Percentiles rank a stretch among this genome's conserved stretches.
phyloP scores from a whole-genome alignment of 1,140 invertebrate species.

The Sycobia sp. region DNA sequence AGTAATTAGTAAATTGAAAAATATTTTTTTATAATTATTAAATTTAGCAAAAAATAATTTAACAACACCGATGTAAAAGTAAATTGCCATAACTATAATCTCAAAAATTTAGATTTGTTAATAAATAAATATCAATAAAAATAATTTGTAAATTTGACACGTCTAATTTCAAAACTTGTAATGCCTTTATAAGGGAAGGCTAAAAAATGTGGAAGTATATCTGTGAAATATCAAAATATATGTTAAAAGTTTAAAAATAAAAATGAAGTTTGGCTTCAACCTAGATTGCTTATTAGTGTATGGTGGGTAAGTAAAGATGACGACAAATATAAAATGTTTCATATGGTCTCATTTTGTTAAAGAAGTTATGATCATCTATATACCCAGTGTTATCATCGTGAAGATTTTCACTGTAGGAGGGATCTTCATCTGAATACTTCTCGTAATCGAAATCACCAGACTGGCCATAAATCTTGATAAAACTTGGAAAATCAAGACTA shows the following conservation, averaged over 20 bases:
- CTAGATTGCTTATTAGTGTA: background rate
- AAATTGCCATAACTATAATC: too few relatives aligned
- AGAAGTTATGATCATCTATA: conserved; percentile 28
- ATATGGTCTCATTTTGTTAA: too few relatives aligned
- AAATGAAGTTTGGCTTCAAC: background rate
- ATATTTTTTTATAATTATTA: too few relatives aligned
- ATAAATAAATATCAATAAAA: conserved; percentile 1
- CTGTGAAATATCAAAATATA: conserved; percentile 28
- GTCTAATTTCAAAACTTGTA: conserved; percentile 48
- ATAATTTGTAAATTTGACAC: conserved; percentile 30
- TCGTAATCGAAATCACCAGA: conserved; percentile 52
- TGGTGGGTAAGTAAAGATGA: background rate
- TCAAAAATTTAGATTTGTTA: too few relatives aligned
- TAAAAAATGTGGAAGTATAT: conserved; percentile 28
- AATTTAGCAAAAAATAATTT: too few relatives aligned
- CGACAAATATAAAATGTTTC: too few relatives aligned
- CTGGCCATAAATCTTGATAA: conserved; percentile 62
- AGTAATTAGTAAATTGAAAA: too few relatives aligned
- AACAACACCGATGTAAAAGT: too few relatives aligned
- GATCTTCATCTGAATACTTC: conserved; percentile 53
- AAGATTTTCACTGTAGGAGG: conserved; percentile 48
- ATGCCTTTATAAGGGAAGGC: conserved; percentile 55
- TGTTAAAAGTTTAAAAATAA: conserved; percentile 32
- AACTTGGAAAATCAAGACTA: conserved; percentile 62
- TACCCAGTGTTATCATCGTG: conserved; percentile 55